Conservation (phyloP, 2,113 vertebrate genomes). For the Marmota monax region DNA sequence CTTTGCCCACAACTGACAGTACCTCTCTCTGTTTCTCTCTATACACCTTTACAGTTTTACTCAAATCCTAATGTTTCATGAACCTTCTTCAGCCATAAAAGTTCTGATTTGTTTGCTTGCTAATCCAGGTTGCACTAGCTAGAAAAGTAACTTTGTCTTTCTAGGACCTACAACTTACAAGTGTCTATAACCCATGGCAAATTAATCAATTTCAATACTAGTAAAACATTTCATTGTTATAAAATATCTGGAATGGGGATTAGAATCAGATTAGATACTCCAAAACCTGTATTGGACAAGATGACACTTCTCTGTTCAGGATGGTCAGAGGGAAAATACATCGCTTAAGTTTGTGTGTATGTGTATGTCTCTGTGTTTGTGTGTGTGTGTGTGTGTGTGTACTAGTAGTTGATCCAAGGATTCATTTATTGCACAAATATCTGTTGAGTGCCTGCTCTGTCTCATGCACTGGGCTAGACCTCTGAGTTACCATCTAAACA, state of each 20-base stretch:
- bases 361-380: not conserved
- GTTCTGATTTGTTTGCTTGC: slow-evolving; percentile 22
- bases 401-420: not conserved
- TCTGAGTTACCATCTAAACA: not conserved
- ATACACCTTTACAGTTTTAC: not conserved
- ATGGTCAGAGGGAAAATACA: not conserved
- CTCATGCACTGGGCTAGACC: not conserved
- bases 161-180: not conserved
- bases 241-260: not conserved
- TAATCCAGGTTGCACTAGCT: not conserved
- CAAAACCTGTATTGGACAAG: not conserved
- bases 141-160: slow-evolving; percentile 12
- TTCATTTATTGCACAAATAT: not conserved
- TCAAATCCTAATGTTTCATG: not conserved
- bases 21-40: not conserved
- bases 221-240: not conserved
- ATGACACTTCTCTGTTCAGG: not conserved
- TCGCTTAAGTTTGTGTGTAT: not conserved
- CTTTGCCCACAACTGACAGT: not conserved
- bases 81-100: not conserved
- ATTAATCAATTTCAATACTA: slow-evolving; percentile 22
- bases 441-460: not conserved
- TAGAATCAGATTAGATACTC: not conserved
- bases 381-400: not conserved
- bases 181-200: not conserved